Conservation (phyloP, 2,113 vertebrate genomes). For the Oreochromis aureus region DNA sequence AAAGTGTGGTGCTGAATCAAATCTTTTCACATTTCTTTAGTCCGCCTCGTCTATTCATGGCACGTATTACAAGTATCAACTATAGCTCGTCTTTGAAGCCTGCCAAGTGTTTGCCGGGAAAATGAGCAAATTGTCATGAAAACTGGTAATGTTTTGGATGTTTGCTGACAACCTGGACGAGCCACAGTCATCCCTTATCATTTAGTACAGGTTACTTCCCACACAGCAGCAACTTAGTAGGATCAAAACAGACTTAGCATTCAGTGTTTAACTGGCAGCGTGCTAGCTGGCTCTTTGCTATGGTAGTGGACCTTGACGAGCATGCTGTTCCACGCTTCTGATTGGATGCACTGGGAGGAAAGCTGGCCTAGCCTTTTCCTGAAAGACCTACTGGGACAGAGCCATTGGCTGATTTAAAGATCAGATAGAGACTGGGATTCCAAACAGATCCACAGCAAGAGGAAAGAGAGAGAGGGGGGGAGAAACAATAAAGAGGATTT, state of each 20-base stretch:
- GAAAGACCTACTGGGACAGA: constrained; percentile 26
- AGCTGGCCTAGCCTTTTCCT: constrained; percentile 39
- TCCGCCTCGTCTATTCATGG: not conserved
- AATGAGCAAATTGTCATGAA: constrained; percentile 5
- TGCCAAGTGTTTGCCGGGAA: not conserved
- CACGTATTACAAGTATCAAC: not conserved
- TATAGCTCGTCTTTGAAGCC: not conserved
- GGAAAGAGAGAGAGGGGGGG: not conserved
- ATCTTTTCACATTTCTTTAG: constrained; percentile 4
- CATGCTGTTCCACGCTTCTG: not conserved
- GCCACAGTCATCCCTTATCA: not conserved
- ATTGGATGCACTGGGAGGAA: constrained; percentile 24
- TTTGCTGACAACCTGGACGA: not conserved
- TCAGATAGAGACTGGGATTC: constrained; percentile 36
- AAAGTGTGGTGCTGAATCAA: not conserved
- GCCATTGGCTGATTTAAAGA: constrained; percentile 17
- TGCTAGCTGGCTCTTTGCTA: constrained; percentile 47
- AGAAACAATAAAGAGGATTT: not conserved
- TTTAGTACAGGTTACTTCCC: constrained; percentile 1
- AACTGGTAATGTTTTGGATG: not conserved
- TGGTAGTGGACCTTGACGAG: constrained; percentile 55
- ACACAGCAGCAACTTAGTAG: not conserved
- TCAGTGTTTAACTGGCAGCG: constrained; percentile 40
- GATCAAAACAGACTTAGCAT: constrained; percentile 22
- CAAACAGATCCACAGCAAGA: not conserved